These are phyloP conservation scores for Hypselothyrea guttata DNA, from an alignment of 2,888 invertebrate species.

Conservation along the genomic window DNA sequence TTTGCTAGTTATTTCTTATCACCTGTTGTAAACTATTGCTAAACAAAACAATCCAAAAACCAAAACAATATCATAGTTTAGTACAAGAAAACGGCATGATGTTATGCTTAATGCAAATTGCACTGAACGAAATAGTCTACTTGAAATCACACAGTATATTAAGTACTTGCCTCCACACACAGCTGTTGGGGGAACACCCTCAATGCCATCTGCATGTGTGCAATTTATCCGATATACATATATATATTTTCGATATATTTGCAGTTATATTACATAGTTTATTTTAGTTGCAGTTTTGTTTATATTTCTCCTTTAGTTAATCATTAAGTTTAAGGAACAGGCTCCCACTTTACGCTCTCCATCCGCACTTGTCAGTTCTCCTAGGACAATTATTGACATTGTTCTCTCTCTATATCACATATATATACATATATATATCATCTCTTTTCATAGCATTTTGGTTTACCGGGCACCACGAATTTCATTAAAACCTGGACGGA, in stretches of 20 bases:
- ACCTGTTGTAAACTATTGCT: slow-evolving; percentile 27
- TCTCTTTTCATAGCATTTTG: slow-evolving; percentile 78
- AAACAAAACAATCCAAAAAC: slow-evolving; percentile 6
- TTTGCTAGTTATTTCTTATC: slow-evolving; percentile 38
- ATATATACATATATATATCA: slow-evolving; percentile 50
- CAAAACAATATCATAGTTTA: slow-evolving; percentile 13
- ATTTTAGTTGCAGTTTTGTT: too few species aligned
- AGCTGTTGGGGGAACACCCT: too few species aligned
- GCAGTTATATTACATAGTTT: neutral
- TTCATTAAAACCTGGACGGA: slow-evolving; percentile 79
- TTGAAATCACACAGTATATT: too few species aligned
- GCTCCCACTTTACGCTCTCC: neutral
- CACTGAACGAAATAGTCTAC: slow-evolving; percentile 15
- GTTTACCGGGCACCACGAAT: slow-evolving; percentile 78
- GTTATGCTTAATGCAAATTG: slow-evolving; percentile 36
- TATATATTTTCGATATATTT: too few species aligned
- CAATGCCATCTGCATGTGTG: neutral
- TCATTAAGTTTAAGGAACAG: too few species aligned
- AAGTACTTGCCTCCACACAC: too few species aligned
- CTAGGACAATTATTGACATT: slow-evolving; percentile 50
- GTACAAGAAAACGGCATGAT: slow-evolving; percentile 39
- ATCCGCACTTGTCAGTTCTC: neutral
- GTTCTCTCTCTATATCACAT: slow-evolving; percentile 18
- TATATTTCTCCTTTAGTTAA: neutral
- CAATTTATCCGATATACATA: neutral